Percentiles rank a stretch among this genome's conserved stretches.
Conservation (phyloP, 2,888 invertebrate species). For the Agrochola circellaris region DNA sequence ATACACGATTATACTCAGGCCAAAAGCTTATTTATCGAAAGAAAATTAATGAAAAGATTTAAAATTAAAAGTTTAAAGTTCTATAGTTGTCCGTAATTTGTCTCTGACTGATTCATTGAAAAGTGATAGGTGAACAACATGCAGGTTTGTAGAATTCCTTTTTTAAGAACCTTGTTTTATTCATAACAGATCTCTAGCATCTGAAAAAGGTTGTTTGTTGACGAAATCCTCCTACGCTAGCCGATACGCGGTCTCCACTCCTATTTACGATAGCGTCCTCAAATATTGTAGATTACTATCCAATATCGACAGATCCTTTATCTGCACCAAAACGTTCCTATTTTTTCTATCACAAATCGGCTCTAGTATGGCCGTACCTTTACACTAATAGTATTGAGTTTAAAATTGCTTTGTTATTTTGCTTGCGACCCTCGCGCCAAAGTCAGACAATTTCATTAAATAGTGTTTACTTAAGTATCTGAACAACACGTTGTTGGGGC, state of each 20-base stretch:
- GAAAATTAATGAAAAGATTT: no score
- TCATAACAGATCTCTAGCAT: neutral
- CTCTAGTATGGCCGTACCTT: slow-evolving; percentile 26
- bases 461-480: slow-evolving; percentile 54
- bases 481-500: slow-evolving; percentile 28
- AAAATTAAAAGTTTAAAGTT: no score
- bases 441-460: slow-evolving; percentile 59
- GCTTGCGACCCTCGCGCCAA: slow-evolving; percentile 32
- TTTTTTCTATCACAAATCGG: neutral
- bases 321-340: neutral
- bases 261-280: neutral
- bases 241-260: no score
- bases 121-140: neutral
- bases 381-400: slow-evolving; percentile 60
- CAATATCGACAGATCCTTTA: neutral
- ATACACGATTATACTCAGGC: no score
- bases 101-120: no score
- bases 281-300: neutral
- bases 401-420: slow-evolving; percentile 72
- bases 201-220: neutral
- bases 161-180: neutral
- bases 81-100: no score
- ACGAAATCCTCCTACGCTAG: no score
- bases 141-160: no score
- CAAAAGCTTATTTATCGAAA: no score